Conservation (phyloP, 1,140 invertebrate species). For the Teleopsis dalmanni region DNA sequence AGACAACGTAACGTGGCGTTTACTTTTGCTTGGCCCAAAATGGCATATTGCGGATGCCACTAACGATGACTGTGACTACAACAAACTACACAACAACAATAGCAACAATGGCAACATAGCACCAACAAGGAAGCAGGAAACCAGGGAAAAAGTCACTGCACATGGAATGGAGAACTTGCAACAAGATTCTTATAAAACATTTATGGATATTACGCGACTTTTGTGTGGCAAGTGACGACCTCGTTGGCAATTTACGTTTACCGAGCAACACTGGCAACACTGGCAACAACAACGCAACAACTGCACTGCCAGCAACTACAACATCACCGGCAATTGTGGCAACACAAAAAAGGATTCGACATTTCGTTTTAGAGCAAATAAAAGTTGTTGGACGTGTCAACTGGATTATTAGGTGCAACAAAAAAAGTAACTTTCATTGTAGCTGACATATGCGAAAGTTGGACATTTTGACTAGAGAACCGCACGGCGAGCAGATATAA, state of each 20-base stretch:
- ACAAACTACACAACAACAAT: not conserved
- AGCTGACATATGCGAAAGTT: too few relatives aligned
- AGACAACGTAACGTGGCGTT: too few relatives aligned
- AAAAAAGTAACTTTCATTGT: too few relatives aligned
- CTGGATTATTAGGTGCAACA: constrained; percentile 10
- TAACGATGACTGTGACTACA: constrained; percentile 2
- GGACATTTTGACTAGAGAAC: too few relatives aligned
- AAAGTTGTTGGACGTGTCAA: constrained; percentile 9
- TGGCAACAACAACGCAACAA: too few relatives aligned
- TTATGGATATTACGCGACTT: constrained; percentile 9
- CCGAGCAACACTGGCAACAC: too few relatives aligned
- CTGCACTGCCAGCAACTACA: too few relatives aligned
- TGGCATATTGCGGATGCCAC: constrained; percentile 8
- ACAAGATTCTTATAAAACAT: constrained; percentile 10
- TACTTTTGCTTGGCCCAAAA: too few relatives aligned
- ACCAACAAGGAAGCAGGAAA: not conserved
- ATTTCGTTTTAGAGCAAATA: not conserved
- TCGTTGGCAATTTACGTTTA: constrained; percentile 7
- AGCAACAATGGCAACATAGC: not conserved
- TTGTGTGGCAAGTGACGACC: constrained; percentile 7
- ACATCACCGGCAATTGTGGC: too few relatives aligned
- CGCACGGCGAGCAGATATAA: too few relatives aligned
- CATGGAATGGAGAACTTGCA: constrained; percentile 4
- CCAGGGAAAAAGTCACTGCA: not conserved
- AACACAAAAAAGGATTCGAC: too few relatives aligned